Percentiles rank a stretch among this genome's conserved stretches.
Evolutionary conservation across 1,140 invertebrate genomes (phyloP).

Genomic region (Trichonephila clavata): DNA sequence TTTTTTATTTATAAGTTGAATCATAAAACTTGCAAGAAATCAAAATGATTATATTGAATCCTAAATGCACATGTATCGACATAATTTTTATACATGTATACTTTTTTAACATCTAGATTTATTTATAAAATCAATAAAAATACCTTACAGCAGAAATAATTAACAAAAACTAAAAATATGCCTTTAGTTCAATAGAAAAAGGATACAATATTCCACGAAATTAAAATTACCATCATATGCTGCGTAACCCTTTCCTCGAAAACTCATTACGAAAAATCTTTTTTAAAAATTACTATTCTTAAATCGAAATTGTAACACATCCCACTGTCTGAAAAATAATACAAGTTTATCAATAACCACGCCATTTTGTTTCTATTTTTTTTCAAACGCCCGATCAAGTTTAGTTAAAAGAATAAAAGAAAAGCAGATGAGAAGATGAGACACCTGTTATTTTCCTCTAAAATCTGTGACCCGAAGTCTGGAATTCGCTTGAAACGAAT

Average conservation of each 20-base stretch:
- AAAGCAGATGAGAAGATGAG: neutral
- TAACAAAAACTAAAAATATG: too few species aligned
- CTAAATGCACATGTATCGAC: too few species aligned
- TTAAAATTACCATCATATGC: too few species aligned
- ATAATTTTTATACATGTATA: too few species aligned
- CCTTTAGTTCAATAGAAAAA: too few species aligned
- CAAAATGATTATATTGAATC: too few species aligned
- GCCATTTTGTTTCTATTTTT: neutral
- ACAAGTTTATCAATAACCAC: neutral
- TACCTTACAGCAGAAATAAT: too few species aligned
- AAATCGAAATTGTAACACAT: neutral
- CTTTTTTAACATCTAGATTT: too few species aligned
- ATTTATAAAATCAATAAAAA: too few species aligned
- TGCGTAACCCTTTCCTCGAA: neutral
- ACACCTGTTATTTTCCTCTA: constrained; percentile 34
- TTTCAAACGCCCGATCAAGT: neutral
- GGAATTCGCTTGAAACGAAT: neutral
- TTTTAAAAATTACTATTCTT: neutral
- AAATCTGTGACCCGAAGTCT: neutral
- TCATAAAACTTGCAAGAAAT: too few species aligned
- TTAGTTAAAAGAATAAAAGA: neutral
- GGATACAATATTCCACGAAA: too few species aligned
- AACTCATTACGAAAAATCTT: neutral
- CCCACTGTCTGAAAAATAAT: neutral
- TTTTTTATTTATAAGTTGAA: too few species aligned